Base-by-base conservation (phyloP, 2,113 vertebrate genomes). In the Litocranius walleri region DNA sequence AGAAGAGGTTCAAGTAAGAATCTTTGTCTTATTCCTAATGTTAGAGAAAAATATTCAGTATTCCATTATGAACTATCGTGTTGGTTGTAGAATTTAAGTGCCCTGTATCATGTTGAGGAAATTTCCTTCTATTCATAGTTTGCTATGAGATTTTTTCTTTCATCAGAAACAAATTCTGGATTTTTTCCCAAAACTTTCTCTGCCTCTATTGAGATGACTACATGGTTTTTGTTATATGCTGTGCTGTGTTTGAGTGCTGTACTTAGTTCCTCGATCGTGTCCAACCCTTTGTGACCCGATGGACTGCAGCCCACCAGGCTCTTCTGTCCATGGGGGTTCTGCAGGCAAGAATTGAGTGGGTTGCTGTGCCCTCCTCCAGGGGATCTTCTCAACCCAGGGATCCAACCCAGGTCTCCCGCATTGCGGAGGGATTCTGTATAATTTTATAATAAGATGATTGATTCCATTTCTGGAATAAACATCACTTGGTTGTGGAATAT, bases 241-340 rank as follows among this genome's bases (percentile, higher is more conserved):
- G 19, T 40, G 3, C 19, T 40, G n/a, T 40, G 67, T 71, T 23
- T 40, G 10, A 23, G 9, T 71, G 19, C 67, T 71, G 10, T 23
- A 19, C 19, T 40, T 71, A 40, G n/a, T 40, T 0, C 5, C n/a
- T 40, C 3, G 6, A 19, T 71, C 3, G 0, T 71, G 67, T 40
- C 67, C 19, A 71, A 12, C 19, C n/a, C n/a, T 71, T 36, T 71
- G n/a, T 12, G n/a, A 71, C n/a, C n/a, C 67, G 10, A 12, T 23
- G 67, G n/a, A 40, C 36, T 74, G 67, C 21, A 74, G 67, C 67
- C 36, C 67, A 6, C 5, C 36, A 40, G 36, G 19, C n/a, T 40
- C 67, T 5, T 71, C 67, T 74, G 36, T 74, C 19, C 36, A 13
- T 71, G 67, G 10, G 21, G 21, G 5, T 74, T 74, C 36, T 74